Percentiles rank a stretch among this genome's conserved stretches.
Evolutionary conservation across 2,888 invertebrate genomes (phyloP).

Genomic region (Drosophila sordidapex): DNA sequence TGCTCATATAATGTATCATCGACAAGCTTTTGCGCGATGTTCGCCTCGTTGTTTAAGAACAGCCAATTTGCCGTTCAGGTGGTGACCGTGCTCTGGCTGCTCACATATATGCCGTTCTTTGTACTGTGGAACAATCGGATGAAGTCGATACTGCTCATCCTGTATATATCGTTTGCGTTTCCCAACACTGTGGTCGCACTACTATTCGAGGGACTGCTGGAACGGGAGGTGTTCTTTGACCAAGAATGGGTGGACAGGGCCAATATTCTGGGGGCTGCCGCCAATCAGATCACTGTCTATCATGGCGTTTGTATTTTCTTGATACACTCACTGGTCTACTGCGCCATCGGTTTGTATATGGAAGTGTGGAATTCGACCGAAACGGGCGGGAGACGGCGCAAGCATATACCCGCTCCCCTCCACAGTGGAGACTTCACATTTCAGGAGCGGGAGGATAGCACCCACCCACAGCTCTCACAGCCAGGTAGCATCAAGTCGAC

Average conservation of each 20-base stretch:
- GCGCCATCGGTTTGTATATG: constrained; percentile 89
- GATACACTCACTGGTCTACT: constrained; percentile 71
- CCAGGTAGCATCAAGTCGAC: constrained; percentile 52
- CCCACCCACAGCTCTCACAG: constrained; percentile 27
- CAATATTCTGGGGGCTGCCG: constrained; percentile 14
- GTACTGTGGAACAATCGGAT: constrained; percentile 85
- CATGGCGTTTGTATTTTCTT: constrained; percentile 38
- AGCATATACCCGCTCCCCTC: constrained; percentile 10
- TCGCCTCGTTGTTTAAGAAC: constrained; percentile 91
- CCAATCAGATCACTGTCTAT: constrained; percentile 22
- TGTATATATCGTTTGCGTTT: constrained; percentile 84
- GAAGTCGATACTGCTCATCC: constrained; percentile 5
- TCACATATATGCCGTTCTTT: constrained; percentile 89
- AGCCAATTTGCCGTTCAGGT: constrained; percentile 90
- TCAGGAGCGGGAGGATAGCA: constrained; percentile 34
- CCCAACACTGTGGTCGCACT: constrained; percentile 90
- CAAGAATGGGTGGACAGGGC: constrained; percentile 7
- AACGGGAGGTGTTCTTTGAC: constrained; percentile 53
- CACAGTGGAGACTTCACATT: constrained; percentile 38
- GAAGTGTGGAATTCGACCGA: constrained; percentile 62
- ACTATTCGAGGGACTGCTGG: constrained; percentile 74
- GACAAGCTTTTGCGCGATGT: constrained; percentile 90
- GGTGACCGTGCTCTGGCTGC: constrained; percentile 90
- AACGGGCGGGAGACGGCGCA: constrained; percentile 20
- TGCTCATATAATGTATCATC: constrained; percentile 88